A percentile compares a stretch with the other conserved stretches of the same genome.
Evolutionary conservation across 2,888 invertebrate genomes (phyloP).

Genomic region (Zhuqinia jingwanae): DNA sequence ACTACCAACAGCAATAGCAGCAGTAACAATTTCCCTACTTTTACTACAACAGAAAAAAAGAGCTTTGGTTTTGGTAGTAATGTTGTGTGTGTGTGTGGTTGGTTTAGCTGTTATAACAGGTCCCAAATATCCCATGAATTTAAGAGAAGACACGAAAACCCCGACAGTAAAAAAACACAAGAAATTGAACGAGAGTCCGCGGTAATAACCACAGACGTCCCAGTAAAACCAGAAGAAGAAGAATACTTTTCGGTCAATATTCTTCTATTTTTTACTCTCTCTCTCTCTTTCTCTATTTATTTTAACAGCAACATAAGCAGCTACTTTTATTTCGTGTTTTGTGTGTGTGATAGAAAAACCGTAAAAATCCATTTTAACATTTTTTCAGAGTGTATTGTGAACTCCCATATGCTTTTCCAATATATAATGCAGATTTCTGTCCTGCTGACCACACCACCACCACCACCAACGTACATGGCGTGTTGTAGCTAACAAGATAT

Average conservation of each 20-base stretch:
- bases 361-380: constrained; percentile 59
- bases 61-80: no score
- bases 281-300: no score
- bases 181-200: constrained; percentile 7
- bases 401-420: background rate
- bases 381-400: constrained; percentile 12
- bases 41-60: constrained; percentile 4
- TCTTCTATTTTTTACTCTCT: constrained; percentile 2
- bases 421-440: background rate
- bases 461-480: no score
- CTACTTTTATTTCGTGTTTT: constrained; percentile 41
- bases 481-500: no score
- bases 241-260: constrained; percentile 55
- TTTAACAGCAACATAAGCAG: no score
- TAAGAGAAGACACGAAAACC: constrained; percentile 52
- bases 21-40: no score
- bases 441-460: constrained; percentile 16
- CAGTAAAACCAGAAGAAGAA: background rate
- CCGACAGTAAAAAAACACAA: constrained; percentile 41
- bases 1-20: background rate
- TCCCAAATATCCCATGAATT: constrained; percentile 56
- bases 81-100: no score
- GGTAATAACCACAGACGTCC: constrained; percentile 24
- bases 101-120: background rate
- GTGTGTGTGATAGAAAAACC: constrained; percentile 42